phyloP scores from a whole-genome alignment of 2,888 invertebrate genomes.

The Pristionchus arcanus region DNA sequence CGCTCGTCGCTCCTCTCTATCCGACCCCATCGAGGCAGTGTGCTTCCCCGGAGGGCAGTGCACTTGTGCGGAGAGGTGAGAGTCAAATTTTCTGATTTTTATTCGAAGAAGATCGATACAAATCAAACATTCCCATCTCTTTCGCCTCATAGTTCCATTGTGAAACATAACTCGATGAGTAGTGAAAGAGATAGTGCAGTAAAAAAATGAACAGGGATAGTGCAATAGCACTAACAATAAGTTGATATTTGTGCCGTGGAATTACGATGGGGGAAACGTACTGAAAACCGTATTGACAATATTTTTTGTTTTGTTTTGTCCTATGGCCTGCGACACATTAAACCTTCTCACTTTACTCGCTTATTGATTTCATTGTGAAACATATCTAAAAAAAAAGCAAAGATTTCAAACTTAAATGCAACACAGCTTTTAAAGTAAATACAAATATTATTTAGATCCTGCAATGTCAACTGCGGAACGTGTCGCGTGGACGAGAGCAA shows the following conservation, averaged over 20 bases:
- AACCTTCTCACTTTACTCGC: no score
- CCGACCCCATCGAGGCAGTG: constrained; percentile 62
- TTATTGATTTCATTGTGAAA: background rate
- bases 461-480: background rate
- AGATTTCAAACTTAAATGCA: background rate
- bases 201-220: no score
- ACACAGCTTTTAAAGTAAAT: background rate
- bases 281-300: no score
- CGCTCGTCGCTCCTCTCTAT: background rate
- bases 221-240: no score
- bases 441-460: background rate
- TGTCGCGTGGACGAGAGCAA: constrained; percentile 1
- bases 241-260: no score
- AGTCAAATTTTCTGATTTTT: background rate
- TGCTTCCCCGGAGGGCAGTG: constrained; percentile 69
- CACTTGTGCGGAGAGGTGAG: constrained; percentile 74
- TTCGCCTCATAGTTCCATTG: no score
- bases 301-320: no score
- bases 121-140: no score
- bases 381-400: background rate
- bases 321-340: no score
- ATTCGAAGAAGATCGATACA: constrained; percentile 43
- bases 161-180: background rate
- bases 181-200: background rate
- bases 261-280: no score